Evolutionary conservation across 2,113 vertebrate species (phyloP), one percentile per base, ranked within the genome.

Genomic region (Ceyx melanurus): DNA sequence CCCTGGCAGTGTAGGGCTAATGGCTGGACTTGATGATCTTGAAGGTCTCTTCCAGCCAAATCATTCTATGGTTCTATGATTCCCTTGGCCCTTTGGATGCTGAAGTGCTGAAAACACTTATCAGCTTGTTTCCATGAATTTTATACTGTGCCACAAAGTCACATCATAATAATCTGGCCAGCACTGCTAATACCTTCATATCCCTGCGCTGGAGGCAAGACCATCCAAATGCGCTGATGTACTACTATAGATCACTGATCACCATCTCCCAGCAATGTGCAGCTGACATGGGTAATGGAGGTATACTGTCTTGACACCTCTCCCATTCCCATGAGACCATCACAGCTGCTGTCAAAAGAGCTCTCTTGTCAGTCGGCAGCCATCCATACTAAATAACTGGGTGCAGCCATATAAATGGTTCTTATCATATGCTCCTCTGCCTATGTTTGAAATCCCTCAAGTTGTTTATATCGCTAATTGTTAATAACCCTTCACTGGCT

Each of bases 171-270:
- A 21, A 23, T n/a, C 61, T 42, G 81, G 29, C 54, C 54, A 61
- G 45, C n/a, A 11, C 31, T 88, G 43, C 25, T 80, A 51, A 11
- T 88, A 58, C 20, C 14, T 77, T 51, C 43, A n/a, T 43, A 53
- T 56, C 10, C 35, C 21, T 29, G 5, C 65, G 43, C 66, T 72
- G 12, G 40, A 91, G 68, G 45, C 73, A 82, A 45, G 13, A 62
- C 14, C n/a, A 67, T 74, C 46, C 60, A 61, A 60, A 54, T 50
- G 15, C 40, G 25, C 16, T 67, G 5, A 64, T 45, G 51, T 18
- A 14, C 48, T 18, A 14, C 48, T 56, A 6, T 20, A 28, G 14
- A 68, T 56, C 53, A 58, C 26, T 0, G 0, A 57, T 48, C 37
- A 53, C 33, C 35, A 10, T 51, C 62, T 86, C 43, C 25, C 51